A percentile compares a stretch with the other conserved stretches of the same genome.
phyloP scores from a whole-genome alignment of 2,113 vertebrate species.

The Syngnathus floridae region DNA sequence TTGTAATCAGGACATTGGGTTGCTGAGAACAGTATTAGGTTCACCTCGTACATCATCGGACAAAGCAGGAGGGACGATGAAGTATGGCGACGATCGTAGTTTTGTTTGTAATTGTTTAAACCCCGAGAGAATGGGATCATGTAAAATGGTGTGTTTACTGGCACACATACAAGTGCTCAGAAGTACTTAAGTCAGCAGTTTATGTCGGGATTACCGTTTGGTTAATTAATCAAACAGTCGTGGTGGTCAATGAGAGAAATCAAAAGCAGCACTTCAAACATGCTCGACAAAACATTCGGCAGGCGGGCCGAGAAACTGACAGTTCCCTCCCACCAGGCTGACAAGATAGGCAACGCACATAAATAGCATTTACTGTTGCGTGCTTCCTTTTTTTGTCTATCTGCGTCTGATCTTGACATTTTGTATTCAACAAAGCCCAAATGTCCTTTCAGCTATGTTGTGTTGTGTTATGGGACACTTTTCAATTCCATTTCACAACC shows the following conservation, averaged over 20 bases:
- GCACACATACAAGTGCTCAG: neutral
- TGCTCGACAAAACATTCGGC: slow-evolving; percentile 32
- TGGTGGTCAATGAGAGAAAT: neutral
- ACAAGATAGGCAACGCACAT: slow-evolving; percentile 26
- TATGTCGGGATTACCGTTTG: slow-evolving; percentile 49
- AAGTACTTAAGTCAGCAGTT: slow-evolving; percentile 18
- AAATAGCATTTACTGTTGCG: slow-evolving; percentile 26
- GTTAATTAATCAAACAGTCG: slow-evolving; percentile 63
- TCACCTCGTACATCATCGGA: slow-evolving; percentile 66
- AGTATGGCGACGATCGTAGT: slow-evolving; percentile 38
- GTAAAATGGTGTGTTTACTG: slow-evolving; percentile 1
- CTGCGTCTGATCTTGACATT: slow-evolving; percentile 28
- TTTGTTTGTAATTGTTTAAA: slow-evolving; percentile 62
- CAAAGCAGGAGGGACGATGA: slow-evolving; percentile 38
- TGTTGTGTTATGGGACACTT: slow-evolving; percentile 12
- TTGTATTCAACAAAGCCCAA: slow-evolving; percentile 32
- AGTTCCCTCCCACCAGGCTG: slow-evolving; percentile 34
- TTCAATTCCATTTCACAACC: slow-evolving; percentile 34
- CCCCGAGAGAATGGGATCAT: slow-evolving; percentile 34
- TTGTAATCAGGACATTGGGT: slow-evolving; percentile 68
- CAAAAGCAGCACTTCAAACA: slow-evolving; percentile 21
- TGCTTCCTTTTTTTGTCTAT: slow-evolving; percentile 27
- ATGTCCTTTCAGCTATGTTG: slow-evolving; percentile 13
- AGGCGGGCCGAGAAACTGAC: slow-evolving; percentile 23
- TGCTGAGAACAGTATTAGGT: slow-evolving; percentile 60